phyloP scores from a whole-genome alignment of 1,140 invertebrate species.

The Dufourea novaeangliae region DNA sequence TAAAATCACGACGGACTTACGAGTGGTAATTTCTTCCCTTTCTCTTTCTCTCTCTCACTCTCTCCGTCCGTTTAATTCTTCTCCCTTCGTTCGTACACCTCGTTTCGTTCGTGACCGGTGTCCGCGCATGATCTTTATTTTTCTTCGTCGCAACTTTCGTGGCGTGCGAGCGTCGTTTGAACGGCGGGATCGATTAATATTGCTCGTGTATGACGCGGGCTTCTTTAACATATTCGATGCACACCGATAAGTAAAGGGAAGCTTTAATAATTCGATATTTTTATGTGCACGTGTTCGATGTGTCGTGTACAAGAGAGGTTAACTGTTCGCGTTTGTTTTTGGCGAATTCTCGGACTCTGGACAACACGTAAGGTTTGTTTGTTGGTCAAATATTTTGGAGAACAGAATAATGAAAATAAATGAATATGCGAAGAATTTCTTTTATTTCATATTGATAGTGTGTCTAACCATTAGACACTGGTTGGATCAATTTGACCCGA shows the following conservation, averaged over 20 bases:
- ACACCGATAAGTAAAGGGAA: neutral
- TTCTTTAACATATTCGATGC: neutral
- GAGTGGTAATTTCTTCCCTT: conserved; percentile 24
- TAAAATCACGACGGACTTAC: conserved; percentile 68
- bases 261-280: neutral
- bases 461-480: too few species aligned
- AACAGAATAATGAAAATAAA: too few species aligned
- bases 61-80: neutral
- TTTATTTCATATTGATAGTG: too few species aligned
- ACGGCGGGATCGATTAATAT: neutral
- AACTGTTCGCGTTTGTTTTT: too few species aligned
- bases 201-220: neutral
- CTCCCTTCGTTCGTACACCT: neutral
- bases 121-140: conserved; percentile 5
- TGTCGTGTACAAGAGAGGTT: too few species aligned
- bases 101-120: neutral
- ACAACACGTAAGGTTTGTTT: too few species aligned
- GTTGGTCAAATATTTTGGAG: too few species aligned
- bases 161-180: neutral
- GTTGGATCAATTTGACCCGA: too few species aligned
- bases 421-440: too few species aligned
- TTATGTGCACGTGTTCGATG: neutral
- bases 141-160: neutral
- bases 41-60: neutral
- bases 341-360: too few species aligned